Conservation (phyloP, 1,140 invertebrate genomes). For the Monomorium pharaonis region DNA sequence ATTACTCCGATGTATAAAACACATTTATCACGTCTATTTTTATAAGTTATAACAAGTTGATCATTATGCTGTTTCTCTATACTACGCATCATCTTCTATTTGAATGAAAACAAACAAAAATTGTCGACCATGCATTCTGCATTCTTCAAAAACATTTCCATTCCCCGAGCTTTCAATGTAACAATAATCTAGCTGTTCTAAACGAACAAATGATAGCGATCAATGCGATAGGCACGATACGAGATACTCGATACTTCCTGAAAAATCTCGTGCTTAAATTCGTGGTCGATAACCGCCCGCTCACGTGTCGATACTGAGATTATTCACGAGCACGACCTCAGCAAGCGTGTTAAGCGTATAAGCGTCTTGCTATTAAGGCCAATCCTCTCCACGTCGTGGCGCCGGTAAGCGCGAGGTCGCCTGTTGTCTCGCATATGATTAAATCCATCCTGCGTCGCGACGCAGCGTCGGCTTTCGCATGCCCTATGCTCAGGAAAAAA, state of each 20-base stretch:
- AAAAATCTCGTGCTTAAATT: conserved; percentile 15
- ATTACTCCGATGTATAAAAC: not conserved
- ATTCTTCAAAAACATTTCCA: not conserved
- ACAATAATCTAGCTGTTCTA: not conserved
- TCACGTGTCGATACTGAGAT: conserved; percentile 12
- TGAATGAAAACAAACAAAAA: not conserved
- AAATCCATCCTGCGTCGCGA: conserved; percentile 31
- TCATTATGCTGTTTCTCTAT: not conserved
- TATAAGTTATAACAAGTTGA: not conserved
- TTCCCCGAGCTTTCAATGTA: not conserved
- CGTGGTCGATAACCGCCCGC: not conserved
- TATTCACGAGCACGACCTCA: conserved; percentile 36
- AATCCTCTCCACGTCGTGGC: conserved; percentile 37
- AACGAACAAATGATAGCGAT: not conserved
- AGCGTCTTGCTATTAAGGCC: conserved; percentile 47
- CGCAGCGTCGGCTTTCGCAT: not conserved
- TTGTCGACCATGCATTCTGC: not conserved
- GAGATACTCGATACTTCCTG: not conserved
- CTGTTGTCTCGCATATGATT: conserved; percentile 20
- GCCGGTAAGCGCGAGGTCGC: not conserved
- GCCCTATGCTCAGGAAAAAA: not conserved
- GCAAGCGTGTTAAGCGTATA: conserved; percentile 17
- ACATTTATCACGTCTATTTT: not conserved
- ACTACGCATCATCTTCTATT: not conserved
- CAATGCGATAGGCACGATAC: not conserved